Conservation (phyloP, 1,140 invertebrate species). For the Ceratina japonica region DNA sequence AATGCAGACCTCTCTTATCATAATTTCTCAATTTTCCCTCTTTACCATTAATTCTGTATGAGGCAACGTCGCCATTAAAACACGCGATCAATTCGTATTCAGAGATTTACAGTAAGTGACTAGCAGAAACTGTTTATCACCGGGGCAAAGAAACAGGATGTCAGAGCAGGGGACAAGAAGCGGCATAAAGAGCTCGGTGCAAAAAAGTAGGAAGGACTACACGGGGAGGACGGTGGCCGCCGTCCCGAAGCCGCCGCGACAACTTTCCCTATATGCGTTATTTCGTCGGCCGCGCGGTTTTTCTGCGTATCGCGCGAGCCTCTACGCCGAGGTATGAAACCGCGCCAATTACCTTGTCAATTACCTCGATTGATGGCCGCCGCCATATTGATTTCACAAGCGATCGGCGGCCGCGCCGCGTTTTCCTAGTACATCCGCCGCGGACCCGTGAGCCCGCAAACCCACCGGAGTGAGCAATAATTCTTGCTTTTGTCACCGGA, state of each 20-base stretch:
- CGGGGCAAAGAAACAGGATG: neutral
- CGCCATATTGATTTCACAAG: constrained; percentile 66
- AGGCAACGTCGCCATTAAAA: neutral
- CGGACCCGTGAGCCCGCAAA: neutral
- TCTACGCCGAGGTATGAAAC: constrained; percentile 54
- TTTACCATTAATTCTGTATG: neutral
- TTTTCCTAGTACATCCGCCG: constrained; percentile 33
- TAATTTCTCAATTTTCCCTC: too few species aligned
- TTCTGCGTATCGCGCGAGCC: constrained; percentile 15
- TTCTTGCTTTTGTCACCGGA: constrained; percentile 61
- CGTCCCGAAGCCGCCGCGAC: constrained; percentile 31
- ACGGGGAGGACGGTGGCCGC: neutral
- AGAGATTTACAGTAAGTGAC: too few species aligned
- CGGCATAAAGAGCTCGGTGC: neutral
- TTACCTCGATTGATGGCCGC: constrained; percentile 66
- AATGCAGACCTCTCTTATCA: too few species aligned
- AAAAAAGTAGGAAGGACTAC: constrained; percentile 8
- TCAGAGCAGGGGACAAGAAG: neutral
- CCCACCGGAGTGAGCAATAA: constrained; percentile 58
- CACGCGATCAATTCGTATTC: too few species aligned
- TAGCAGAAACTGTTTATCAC: too few species aligned
- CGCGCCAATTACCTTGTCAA: constrained; percentile 68
- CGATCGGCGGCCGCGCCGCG: constrained; percentile 42
- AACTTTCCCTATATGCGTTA: constrained; percentile 65
- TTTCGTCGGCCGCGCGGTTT: constrained; percentile 44